Evolutionary conservation across 30 jellyfish, hydroid and myxozoan genomes (phyloP).

Genomic region (Aurelia aurita complex sp. Pacific): DNA sequence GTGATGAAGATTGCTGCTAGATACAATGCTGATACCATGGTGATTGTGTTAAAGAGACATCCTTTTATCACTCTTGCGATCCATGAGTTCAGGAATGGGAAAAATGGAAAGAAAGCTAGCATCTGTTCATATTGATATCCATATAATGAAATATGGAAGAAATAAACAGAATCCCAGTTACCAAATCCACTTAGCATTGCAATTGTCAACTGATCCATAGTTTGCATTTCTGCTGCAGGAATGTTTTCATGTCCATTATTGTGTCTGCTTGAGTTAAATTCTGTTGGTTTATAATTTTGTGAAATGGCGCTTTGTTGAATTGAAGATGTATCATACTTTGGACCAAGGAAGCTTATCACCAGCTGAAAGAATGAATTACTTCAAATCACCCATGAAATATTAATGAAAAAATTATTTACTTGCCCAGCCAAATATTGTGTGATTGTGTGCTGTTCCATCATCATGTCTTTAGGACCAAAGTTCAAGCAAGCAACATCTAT

Average conservation of each 20-base stretch:
- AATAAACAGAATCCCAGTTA: conserved; percentile 95
- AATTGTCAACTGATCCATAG: neutral
- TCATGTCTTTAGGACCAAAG: no score
- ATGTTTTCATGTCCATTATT: neutral
- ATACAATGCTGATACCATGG: conserved; percentile 5
- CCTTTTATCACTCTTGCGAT: conserved; percentile 24
- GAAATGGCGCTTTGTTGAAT: conserved; percentile 41
- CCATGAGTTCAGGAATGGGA: conserved; percentile 39
- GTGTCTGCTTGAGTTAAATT: neutral
- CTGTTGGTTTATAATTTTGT: neutral
- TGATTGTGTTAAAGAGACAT: neutral
- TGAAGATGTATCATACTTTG: conserved; percentile 44
- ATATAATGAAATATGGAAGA: conserved; percentile 51
- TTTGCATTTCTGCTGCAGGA: neutral
- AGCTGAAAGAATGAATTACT: conserved; percentile 6
- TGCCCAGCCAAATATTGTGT: no score
- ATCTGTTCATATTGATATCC: conserved; percentile 95
- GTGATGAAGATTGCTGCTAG: conserved; percentile 39
- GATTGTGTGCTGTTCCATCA: no score
- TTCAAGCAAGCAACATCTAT: no score
- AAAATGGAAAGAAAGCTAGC: conserved; percentile 88
- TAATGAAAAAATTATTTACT: no score
- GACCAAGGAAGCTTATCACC: conserved; percentile 10
- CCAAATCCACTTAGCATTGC: conserved; percentile 50
- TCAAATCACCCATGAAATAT: neutral